A percentile compares a stretch with the other conserved stretches of the same genome.
phyloP scores from a whole-genome alignment of 2,888 invertebrate genomes.

The Harpagoxenus sublaevis region DNA sequence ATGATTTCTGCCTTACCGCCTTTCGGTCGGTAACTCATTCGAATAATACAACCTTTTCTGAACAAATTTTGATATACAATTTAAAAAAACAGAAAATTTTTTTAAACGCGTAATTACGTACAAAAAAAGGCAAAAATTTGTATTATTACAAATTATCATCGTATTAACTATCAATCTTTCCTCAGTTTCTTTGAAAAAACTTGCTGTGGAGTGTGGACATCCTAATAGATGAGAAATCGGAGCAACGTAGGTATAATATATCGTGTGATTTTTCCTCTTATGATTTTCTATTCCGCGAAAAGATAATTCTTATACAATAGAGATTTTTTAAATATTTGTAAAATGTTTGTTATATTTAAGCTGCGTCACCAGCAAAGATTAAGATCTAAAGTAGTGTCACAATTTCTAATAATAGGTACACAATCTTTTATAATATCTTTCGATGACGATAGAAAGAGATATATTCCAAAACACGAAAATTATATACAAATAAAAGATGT shows the following conservation, averaged over 20 bases:
- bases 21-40: too few species aligned
- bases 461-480: not conserved
- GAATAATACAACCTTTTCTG: too few species aligned
- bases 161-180: not conserved
- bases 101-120: not conserved
- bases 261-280: not conserved
- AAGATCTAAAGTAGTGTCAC: too few species aligned
- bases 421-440: not conserved
- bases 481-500: not conserved
- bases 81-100: not conserved
- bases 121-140: not conserved
- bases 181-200: not conserved
- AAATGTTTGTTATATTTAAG: not conserved
- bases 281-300: not conserved
- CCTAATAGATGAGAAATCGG: not conserved
- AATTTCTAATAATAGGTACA: not conserved
- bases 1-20: too few species aligned
- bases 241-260: not conserved
- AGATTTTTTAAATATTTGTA: not conserved
- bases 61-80: too few species aligned
- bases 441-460: not conserved
- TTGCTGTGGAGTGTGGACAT: not conserved
- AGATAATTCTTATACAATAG: not conserved
- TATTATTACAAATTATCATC: not conserved
- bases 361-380: not conserved